Evolutionary conservation across 2,888 invertebrate genomes (phyloP).

Genomic region (Epinotia nisella): DNA sequence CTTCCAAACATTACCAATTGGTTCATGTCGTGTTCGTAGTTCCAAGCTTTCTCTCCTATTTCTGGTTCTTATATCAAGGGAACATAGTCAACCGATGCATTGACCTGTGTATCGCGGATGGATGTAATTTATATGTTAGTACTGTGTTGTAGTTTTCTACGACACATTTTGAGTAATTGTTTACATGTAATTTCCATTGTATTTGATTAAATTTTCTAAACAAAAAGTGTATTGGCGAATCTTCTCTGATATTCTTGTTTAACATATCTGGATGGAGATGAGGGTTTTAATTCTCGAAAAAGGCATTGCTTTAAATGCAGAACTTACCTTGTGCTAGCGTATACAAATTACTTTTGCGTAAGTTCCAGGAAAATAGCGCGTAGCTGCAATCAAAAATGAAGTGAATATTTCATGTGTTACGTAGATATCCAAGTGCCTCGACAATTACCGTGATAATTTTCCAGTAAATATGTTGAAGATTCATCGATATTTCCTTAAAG

Average conservation of each 20-base stretch:
- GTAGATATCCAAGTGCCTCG: neutral
- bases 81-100: constrained; percentile 27
- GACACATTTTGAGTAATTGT: neutral
- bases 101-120: constrained; percentile 26
- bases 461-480: neutral
- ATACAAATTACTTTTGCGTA: neutral
- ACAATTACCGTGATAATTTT: neutral
- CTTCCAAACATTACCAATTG: constrained; percentile 27
- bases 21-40: constrained; percentile 27
- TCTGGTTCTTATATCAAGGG: constrained; percentile 20
- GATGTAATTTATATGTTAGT: constrained; percentile 6
- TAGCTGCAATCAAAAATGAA: no score
- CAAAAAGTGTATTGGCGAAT: neutral
- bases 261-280: neutral
- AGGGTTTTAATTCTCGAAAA: neutral
- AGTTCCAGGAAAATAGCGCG: neutral
- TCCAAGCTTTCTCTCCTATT: constrained; percentile 31
- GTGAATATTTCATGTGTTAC: no score
- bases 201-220: neutral
- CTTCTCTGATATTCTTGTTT: neutral
- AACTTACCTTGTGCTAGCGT: neutral
- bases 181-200: neutral
- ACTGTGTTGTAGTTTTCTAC: neutral
- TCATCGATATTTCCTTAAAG: constrained; percentile 14
- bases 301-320: neutral